Percentiles rank a stretch among this genome's conserved stretches.
Conservation (phyloP, 2,797 vertebrate species). For the Pipistrellus nathusii region DNA sequence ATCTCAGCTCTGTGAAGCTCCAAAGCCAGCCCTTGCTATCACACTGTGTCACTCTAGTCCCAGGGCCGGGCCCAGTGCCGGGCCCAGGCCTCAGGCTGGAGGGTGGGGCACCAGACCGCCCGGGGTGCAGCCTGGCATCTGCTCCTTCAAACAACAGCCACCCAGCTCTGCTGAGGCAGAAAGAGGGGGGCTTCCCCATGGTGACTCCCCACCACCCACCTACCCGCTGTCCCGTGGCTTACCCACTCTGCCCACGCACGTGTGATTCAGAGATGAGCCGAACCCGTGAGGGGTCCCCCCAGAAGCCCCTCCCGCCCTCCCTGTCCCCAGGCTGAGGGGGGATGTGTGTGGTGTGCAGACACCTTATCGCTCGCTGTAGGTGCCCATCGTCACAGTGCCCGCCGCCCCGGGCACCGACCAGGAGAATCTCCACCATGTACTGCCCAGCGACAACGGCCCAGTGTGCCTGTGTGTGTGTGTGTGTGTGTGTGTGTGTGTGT, state of each 20-base stretch:
- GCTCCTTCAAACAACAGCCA: background rate
- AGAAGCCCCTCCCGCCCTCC: background rate
- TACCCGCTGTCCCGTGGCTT: too few species aligned
- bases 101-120: background rate
- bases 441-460: too few species aligned
- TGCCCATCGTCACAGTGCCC: background rate
- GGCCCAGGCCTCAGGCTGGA: background rate
- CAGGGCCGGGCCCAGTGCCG: background rate
- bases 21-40: background rate
- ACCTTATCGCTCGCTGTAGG: background rate
- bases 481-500: too few species aligned
- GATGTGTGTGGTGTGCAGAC: background rate
- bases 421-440: too few species aligned
- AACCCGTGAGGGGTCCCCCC: background rate
- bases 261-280: background rate
- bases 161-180: background rate
- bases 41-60: too few species aligned
- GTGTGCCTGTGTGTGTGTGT: rapidly evolving
- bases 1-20: background rate
- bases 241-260: background rate
- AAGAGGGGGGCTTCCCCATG: background rate
- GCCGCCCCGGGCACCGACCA: too few species aligned
- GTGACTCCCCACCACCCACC: background rate
- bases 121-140: background rate
- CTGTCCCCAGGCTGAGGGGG: background rate